These are phyloP conservation scores for Odontomachus brunneus DNA, from an alignment of 1,140 invertebrate genomes.

Conservation along the genomic window DNA sequence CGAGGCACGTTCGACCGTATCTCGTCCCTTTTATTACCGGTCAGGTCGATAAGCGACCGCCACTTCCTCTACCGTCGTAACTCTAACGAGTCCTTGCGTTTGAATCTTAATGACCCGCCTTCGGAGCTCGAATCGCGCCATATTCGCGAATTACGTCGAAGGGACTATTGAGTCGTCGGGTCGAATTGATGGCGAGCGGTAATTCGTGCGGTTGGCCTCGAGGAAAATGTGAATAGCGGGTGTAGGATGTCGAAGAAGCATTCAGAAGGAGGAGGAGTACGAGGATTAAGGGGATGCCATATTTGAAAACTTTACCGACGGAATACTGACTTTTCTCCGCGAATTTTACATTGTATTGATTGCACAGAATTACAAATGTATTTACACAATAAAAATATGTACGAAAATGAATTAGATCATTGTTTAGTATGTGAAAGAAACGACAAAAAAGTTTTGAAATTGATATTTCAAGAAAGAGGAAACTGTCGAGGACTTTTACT, in stretches of 20 bases:
- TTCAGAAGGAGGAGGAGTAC: slow-evolving; percentile 2
- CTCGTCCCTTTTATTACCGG: slow-evolving; percentile 54
- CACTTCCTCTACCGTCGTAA: slow-evolving; percentile 38
- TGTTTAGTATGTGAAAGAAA: no score
- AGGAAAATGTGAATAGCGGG: slow-evolving; percentile 39
- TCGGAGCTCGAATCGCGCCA: slow-evolving; percentile 23
- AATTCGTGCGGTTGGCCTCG: slow-evolving; percentile 20
- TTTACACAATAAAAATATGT: no score
- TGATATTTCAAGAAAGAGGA: no score
- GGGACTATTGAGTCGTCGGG: slow-evolving; percentile 39
- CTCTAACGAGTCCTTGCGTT: slow-evolving; percentile 55
- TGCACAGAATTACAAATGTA: no score
- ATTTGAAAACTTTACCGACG: no score
- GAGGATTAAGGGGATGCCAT: no score
- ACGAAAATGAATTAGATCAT: no score
- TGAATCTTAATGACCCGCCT: slow-evolving; percentile 56
- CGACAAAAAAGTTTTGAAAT: no score
- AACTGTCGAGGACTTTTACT: no score
- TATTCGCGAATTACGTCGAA: slow-evolving; percentile 48
- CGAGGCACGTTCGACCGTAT: slow-evolving; percentile 43
- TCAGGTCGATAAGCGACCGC: slow-evolving; percentile 45
- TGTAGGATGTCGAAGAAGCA: slow-evolving; percentile 23
- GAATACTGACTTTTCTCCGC: no score
- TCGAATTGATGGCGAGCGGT: slow-evolving; percentile 37
- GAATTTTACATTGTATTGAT: no score